phyloP scores from a whole-genome alignment of 2,113 vertebrate species.

The Amphilophus citrinellus region DNA sequence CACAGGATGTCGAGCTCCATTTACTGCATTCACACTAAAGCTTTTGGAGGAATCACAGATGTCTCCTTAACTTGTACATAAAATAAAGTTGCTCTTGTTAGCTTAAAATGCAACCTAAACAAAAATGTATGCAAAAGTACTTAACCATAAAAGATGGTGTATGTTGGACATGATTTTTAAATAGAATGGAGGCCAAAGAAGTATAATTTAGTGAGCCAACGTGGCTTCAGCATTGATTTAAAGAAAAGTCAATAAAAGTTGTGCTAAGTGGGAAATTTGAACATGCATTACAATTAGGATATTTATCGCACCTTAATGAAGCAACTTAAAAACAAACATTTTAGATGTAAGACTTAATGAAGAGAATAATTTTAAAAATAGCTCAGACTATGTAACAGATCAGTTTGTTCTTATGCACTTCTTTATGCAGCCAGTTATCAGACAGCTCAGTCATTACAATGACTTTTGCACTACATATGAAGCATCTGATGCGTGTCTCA shows the following conservation, averaged over 20 bases:
- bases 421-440: not conserved
- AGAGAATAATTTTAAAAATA: not conserved
- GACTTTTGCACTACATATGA: not conserved
- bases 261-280: not conserved
- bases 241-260: not conserved
- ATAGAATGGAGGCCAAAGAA: not conserved
- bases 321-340: not conserved
- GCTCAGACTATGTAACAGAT: not conserved
- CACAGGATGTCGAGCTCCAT: constrained; percentile 39
- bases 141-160: not conserved
- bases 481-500: not conserved
- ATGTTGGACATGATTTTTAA: not conserved
- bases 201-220: not conserved
- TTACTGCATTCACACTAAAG: constrained; percentile 12
- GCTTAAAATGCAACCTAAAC: not conserved
- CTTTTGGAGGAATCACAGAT: constrained; percentile 3
- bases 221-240: not conserved
- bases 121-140: not conserved
- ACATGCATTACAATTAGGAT: not conserved
- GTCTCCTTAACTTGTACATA: not conserved
- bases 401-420: not conserved
- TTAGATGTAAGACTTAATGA: not conserved
- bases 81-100: not conserved
- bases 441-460: not conserved
- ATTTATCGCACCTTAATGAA: not conserved